phyloP scores from a whole-genome alignment of 2,113 vertebrate genomes.

The Helogale parvula region DNA sequence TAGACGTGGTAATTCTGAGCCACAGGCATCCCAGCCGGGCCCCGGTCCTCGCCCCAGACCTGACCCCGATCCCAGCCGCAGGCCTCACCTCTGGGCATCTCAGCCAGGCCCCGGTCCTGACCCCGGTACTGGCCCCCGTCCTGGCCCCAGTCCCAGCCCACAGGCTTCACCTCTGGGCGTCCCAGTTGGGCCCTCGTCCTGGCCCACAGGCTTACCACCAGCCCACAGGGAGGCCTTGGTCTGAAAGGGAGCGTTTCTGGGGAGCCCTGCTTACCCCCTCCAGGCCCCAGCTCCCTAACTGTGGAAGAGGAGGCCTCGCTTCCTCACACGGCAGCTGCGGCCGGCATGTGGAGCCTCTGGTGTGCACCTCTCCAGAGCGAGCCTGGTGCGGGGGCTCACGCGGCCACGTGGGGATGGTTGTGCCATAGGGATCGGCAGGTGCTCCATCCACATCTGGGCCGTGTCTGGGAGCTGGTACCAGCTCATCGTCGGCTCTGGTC shows the following conservation, averaged over 20 bases:
- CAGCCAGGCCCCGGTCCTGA: too few relatives aligned
- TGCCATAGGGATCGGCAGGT: accelerated
- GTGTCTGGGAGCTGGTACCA: accelerated
- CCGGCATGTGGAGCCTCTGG: accelerated
- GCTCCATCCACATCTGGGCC: accelerated
- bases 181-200: accelerated
- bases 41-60: accelerated
- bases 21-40: accelerated
- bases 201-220: accelerated
- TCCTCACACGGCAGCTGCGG: accelerated
- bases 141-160: too few relatives aligned
- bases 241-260: too few relatives aligned
- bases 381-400: accelerated
- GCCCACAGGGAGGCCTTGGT: not conserved
- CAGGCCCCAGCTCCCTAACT: accelerated
- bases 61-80: not conserved
- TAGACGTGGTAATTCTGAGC: not conserved
- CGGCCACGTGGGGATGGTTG: not conserved
- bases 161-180: too few relatives aligned
- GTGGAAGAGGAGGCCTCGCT: not conserved
- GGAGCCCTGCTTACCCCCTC: not conserved
- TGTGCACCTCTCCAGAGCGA: accelerated
- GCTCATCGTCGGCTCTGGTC: accelerated
- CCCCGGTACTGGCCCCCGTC: too few relatives aligned
- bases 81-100: too few relatives aligned